These are phyloP conservation scores for Synanthedon formicaeformis DNA, from an alignment of 2,888 invertebrate genomes.

Conservation along the genomic window DNA sequence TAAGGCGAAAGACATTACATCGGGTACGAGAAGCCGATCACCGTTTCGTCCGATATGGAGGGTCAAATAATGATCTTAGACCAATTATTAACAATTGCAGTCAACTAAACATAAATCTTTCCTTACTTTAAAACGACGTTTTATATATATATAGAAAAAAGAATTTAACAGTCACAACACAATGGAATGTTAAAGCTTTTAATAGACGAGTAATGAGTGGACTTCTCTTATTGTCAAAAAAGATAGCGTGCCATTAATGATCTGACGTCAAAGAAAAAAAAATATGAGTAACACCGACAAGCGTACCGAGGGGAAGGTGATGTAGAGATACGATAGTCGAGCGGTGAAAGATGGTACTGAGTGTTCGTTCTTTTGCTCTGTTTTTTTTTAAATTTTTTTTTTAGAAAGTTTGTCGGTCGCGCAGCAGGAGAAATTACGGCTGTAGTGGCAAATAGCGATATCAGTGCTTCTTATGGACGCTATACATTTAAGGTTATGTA, in stretches of 20 bases:
- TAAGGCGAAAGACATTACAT: slow-evolving; percentile 55
- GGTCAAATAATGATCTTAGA: slow-evolving; percentile 26
- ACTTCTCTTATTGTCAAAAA: slow-evolving; percentile 9
- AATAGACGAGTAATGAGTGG: background rate
- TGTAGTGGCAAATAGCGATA: slow-evolving; percentile 35
- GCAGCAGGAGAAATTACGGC: slow-evolving; percentile 61
- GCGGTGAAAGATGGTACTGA: slow-evolving; percentile 65
- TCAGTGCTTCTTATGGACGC: slow-evolving; percentile 51
- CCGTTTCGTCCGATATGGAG: slow-evolving; percentile 31
- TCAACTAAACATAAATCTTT: too few species aligned
- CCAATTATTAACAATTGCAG: background rate
- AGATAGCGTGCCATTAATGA: slow-evolving; percentile 16
- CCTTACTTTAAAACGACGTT: too few species aligned
- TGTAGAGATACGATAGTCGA: slow-evolving; percentile 47
- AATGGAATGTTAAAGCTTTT: background rate
- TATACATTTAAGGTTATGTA: slow-evolving; percentile 28
- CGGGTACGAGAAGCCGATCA: slow-evolving; percentile 52
- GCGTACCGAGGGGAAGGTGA: slow-evolving; percentile 18
- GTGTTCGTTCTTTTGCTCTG: slow-evolving; percentile 60
- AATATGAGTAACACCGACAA: background rate
- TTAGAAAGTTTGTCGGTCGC: slow-evolving; percentile 67
- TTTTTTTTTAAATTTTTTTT: slow-evolving; percentile 55
- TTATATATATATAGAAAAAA: too few species aligned
- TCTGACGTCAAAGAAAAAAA: slow-evolving; percentile 1
- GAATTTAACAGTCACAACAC: too few species aligned